Evolutionary conservation across 2,797 vertebrate species (phyloP), one percentile per base, ranked within the genome.

Genomic region (Vespertilio murinus): DNA sequence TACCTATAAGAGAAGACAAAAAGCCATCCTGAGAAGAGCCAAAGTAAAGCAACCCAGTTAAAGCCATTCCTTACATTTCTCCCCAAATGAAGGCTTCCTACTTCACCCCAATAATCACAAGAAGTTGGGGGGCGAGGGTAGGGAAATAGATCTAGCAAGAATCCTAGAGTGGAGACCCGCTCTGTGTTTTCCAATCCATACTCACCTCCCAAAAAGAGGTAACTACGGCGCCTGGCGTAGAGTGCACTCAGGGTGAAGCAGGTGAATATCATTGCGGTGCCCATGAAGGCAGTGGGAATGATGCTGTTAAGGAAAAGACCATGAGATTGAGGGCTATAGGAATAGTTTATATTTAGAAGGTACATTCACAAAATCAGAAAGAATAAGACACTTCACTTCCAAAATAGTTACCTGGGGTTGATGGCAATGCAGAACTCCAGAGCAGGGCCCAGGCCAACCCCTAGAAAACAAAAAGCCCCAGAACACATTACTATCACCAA

Each of bases 211-310:
- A 99, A 98, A 97, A 99, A 99, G 94, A 99, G 98, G 97, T 99
- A 99, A 95, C 98, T 99, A 95, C 99, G 98, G 96, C 99, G 99
- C 94, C 98, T 98, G 96, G 99, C 99, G 0, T 99, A 99, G 6
- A 99, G 99, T 10, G 99, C 99, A 8, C 99, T 99, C 95, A 99
- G 98, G 0, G 99, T 99, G 98, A 99, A 99, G 98, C 99, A 99
- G 80, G 98, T 91, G 95, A 99, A 99, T 96, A 99, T 98, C 96
- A 99, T 90, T 0, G 99, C 98, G 3, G 99, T 99, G 96, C 99
- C 99, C 97, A 99, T 96, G 98, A 99, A 99, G 16, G 99, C 99
- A 0, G 99, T 99, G 87, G 99, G 97, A 59, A 99, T 98, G 98
- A 99, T 99, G 98, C 99, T 99, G 92, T 9, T 67, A 78, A 93